A percentile compares a stretch with the other conserved stretches of the same genome.
Conservation (phyloP, 2,888 invertebrate genomes). For the Agapostemon virescens region DNA sequence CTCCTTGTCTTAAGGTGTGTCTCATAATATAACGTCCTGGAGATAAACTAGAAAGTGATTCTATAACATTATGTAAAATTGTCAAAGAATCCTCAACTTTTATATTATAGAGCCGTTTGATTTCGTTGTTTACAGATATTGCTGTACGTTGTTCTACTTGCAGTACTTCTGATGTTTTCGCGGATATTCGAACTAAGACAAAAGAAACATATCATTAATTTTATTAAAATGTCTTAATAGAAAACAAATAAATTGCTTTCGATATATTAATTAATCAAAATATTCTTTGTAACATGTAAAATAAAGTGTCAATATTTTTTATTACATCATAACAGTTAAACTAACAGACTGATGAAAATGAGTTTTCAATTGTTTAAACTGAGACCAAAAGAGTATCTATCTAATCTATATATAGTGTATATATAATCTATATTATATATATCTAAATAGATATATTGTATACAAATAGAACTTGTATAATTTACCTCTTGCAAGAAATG, state of each 20-base stretch:
- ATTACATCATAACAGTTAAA: too few relatives aligned
- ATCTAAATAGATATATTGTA: too few relatives aligned
- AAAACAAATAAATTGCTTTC: neutral
- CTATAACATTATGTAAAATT: conserved; percentile 69
- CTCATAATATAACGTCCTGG: conserved; percentile 70
- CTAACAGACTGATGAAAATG: too few relatives aligned
- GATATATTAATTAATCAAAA: neutral
- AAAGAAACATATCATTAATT: neutral
- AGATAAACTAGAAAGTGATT: conserved; percentile 59
- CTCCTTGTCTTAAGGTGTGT: conserved; percentile 65
- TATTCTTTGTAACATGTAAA: neutral
- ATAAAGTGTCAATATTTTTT: too few relatives aligned
- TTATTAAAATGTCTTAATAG: neutral
- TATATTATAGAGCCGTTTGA: conserved; percentile 68
- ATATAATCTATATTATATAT: too few relatives aligned
- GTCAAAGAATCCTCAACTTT: conserved; percentile 66
- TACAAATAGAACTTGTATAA: conserved; percentile 12
- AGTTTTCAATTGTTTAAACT: too few relatives aligned
- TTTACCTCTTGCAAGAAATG: conserved; percentile 67
- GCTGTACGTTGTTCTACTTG: conserved; percentile 69
- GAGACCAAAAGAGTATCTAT: too few relatives aligned
- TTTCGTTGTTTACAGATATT: conserved; percentile 67
- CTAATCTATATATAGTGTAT: too few relatives aligned
- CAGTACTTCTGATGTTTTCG: conserved; percentile 63
- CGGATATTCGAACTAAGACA: conserved; percentile 66